Evolutionary conservation across 2,797 vertebrate genomes (phyloP).

Genomic region (Myotis pilosus): DNA sequence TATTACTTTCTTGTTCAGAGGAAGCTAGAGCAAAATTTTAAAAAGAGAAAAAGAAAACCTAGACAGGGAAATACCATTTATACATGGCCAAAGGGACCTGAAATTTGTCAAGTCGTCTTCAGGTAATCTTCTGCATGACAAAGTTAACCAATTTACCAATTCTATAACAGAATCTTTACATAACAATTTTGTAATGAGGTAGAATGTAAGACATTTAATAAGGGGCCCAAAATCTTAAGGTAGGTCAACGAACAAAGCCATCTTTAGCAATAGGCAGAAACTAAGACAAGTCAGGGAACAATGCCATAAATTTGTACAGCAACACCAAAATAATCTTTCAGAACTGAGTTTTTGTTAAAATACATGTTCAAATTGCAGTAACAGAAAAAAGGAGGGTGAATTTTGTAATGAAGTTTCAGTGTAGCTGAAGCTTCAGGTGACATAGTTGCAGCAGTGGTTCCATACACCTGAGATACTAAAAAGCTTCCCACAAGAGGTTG

Average conservation of each 20-base stretch:
- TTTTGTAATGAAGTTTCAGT: slow-evolving; percentile 58
- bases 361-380: slow-evolving; percentile 45
- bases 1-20: slow-evolving; percentile 14
- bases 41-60: neutral
- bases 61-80: neutral
- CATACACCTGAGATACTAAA: slow-evolving; percentile 23
- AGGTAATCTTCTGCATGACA: slow-evolving; percentile 1
- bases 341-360: slow-evolving; percentile 31
- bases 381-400: slow-evolving; percentile 30
- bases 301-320: slow-evolving; percentile 22
- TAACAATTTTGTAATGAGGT: slow-evolving; percentile 3
- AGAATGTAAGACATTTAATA: slow-evolving; percentile 47
- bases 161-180: slow-evolving; percentile 33
- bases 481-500: slow-evolving; percentile 24
- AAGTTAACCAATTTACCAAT: neutral
- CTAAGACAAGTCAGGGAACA: slow-evolving; percentile 41
- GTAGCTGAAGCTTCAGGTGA: slow-evolving; percentile 47
- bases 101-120: slow-evolving; percentile 20
- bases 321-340: slow-evolving; percentile 52
- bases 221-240: neutral
- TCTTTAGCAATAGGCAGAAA: slow-evolving; percentile 51
- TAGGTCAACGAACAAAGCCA: slow-evolving; percentile 51
- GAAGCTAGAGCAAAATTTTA: neutral
- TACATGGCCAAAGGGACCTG: slow-evolving; percentile 9
- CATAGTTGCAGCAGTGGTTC: slow-evolving; percentile 14